Conservation (phyloP, 2,113 vertebrate genomes). For the Apistogramma diplotaenia region DNA sequence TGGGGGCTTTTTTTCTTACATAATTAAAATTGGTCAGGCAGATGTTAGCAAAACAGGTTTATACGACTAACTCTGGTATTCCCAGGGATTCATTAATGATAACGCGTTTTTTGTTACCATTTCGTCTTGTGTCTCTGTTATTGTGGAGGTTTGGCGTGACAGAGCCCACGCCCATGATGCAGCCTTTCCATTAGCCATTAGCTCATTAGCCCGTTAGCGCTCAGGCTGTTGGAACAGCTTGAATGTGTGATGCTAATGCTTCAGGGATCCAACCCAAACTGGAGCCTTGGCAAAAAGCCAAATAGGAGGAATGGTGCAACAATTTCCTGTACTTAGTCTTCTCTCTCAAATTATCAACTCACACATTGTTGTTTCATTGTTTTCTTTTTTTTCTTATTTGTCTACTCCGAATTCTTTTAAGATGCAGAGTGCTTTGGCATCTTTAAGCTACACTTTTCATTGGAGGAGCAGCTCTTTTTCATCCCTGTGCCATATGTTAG, state of each 20-base stretch:
- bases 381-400: constrained; percentile 23
- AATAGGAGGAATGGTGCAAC: constrained; percentile 53
- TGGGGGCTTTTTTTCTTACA: neutral
- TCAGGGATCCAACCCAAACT: constrained; percentile 77
- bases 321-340: constrained; percentile 50
- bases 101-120: constrained; percentile 34
- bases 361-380: constrained; percentile 30
- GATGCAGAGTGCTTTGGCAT: constrained; percentile 44
- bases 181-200: constrained; percentile 76
- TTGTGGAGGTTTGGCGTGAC: constrained; percentile 61
- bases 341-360: constrained; percentile 48
- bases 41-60: constrained; percentile 56
- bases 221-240: constrained; percentile 83
- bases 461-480: constrained; percentile 61
- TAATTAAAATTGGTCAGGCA: constrained; percentile 51
- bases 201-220: constrained; percentile 79
- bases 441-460: constrained; percentile 57
- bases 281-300: constrained; percentile 73
- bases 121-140: constrained; percentile 52
- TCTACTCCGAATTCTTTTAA: constrained; percentile 28
- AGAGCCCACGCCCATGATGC: constrained; percentile 56
- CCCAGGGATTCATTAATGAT: constrained; percentile 55
- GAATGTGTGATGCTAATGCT: constrained; percentile 78
- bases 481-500: constrained; percentile 72
- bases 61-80: constrained; percentile 34